Percentiles rank a stretch among this genome's conserved stretches.
Evolutionary conservation across 2,113 vertebrate genomes (phyloP).

Genomic region (Canis aureus): DNA sequence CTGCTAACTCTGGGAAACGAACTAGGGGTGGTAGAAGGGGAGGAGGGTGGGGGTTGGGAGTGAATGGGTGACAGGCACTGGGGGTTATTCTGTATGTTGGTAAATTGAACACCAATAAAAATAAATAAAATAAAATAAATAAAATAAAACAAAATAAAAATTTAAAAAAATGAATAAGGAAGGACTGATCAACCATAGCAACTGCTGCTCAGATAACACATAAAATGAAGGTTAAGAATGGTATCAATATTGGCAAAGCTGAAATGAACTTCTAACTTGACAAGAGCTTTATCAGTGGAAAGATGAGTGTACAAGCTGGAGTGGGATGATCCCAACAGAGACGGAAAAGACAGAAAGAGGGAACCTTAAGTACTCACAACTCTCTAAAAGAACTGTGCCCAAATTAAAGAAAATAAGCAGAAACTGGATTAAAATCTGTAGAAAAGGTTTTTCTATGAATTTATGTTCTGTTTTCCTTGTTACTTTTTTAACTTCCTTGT

Average conservation of each 20-base stretch:
- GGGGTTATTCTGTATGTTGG: too few species aligned
- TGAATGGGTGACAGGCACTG: too few species aligned
- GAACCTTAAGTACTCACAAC: neutral
- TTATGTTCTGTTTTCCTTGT: neutral
- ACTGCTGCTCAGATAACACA: neutral
- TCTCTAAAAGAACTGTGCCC: neutral
- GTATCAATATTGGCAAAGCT: neutral
- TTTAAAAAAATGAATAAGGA: neutral
- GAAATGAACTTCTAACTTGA: conserved; percentile 32
- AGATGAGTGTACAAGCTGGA: neutral
- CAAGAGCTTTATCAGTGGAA: neutral
- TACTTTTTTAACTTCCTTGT: neutral
- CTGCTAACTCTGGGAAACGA: too few species aligned
- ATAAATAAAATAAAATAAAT: too few species aligned
- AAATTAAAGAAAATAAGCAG: conserved; percentile 33
- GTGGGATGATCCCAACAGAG: neutral
- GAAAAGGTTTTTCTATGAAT: neutral
- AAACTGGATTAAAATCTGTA: neutral
- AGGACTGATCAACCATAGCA: neutral
- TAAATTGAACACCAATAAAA: too few species aligned
- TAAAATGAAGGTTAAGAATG: neutral
- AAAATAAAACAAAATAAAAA: too few species aligned
- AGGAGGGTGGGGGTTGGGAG: too few species aligned
- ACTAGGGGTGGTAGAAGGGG: too few species aligned
- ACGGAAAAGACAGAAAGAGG: neutral